phyloP scores from a whole-genome alignment of 2,113 vertebrate genomes.

The Poecilia latipinna region DNA sequence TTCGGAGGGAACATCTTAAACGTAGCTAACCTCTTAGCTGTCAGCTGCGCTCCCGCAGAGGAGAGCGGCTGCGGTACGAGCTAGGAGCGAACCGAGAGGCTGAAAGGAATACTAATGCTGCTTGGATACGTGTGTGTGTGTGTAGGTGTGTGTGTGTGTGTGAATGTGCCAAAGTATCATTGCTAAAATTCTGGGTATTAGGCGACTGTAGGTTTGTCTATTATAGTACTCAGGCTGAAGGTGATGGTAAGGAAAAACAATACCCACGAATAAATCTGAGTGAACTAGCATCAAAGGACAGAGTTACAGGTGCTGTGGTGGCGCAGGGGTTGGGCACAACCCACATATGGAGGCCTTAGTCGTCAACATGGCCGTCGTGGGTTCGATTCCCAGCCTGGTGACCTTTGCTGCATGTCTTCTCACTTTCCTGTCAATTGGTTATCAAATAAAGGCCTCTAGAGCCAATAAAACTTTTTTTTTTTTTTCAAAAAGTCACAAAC shows the following conservation, averaged over 20 bases:
- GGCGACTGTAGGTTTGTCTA: not conserved
- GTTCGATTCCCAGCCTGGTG: too few relatives aligned
- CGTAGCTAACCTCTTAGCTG: conserved; percentile 41
- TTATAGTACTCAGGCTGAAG: not conserved
- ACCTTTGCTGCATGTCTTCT: too few relatives aligned
- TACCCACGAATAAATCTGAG: conserved; percentile 3
- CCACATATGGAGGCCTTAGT: too few relatives aligned
- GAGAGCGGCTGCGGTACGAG: conserved; percentile 44
- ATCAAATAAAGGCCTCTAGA: too few relatives aligned
- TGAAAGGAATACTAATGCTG: conserved; percentile 35
- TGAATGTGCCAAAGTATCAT: not conserved
- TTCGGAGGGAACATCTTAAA: conserved; percentile 44
- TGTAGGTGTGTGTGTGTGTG: not conserved
- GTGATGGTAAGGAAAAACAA: not conserved
- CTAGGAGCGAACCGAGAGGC: conserved; percentile 16
- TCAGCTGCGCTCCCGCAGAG: conserved; percentile 44
- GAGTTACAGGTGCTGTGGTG: not conserved
- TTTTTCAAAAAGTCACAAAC: conserved; percentile 8
- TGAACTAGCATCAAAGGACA: conserved; percentile 29
- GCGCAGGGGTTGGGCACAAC: too few relatives aligned
- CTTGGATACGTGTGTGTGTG: not conserved
- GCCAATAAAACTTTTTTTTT: too few relatives aligned
- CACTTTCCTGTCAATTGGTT: too few relatives aligned
- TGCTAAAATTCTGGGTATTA: conserved; percentile 8
- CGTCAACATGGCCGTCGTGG: too few relatives aligned